Evolutionary conservation across 2,888 invertebrate genomes (phyloP).

Genomic region (Margaritifera margaritifera): DNA sequence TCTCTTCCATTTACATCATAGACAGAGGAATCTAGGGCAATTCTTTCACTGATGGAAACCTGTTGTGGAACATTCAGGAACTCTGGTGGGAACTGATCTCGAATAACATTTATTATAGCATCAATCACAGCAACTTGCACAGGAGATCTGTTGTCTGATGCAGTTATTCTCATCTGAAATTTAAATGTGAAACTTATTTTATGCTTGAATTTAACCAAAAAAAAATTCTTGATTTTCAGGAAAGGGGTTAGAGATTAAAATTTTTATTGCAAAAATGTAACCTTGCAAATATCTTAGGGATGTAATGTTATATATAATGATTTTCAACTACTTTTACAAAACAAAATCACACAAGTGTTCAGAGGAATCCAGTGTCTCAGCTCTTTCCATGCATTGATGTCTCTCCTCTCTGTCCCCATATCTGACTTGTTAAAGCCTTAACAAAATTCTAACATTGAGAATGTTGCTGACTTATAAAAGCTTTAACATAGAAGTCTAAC

Average conservation of each 20-base stretch:
- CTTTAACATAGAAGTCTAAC: too few relatives aligned
- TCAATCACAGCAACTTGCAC: conserved; percentile 33
- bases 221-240: neutral
- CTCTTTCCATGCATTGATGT: too few relatives aligned
- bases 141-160: conserved; percentile 62
- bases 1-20: conserved; percentile 47
- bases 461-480: too few relatives aligned
- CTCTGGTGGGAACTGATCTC: conserved; percentile 51
- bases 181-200: neutral
- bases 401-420: too few relatives aligned
- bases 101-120: conserved; percentile 50
- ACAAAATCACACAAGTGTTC: too few relatives aligned
- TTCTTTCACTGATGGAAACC: conserved; percentile 36
- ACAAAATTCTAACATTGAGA: too few relatives aligned
- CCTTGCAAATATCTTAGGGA: too few relatives aligned
- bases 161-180: conserved; percentile 50
- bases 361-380: too few relatives aligned
- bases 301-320: neutral
- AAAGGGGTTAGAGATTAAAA: neutral
- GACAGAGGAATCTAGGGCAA: conserved; percentile 28
- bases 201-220: neutral
- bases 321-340: neutral
- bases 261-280: too few relatives aligned
- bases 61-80: conserved; percentile 41
- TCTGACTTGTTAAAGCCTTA: too few relatives aligned